Percentiles rank a stretch among this genome's conserved stretches.
phyloP scores from a whole-genome alignment of 1,140 invertebrate genomes.

The Penaeus indicus region DNA sequence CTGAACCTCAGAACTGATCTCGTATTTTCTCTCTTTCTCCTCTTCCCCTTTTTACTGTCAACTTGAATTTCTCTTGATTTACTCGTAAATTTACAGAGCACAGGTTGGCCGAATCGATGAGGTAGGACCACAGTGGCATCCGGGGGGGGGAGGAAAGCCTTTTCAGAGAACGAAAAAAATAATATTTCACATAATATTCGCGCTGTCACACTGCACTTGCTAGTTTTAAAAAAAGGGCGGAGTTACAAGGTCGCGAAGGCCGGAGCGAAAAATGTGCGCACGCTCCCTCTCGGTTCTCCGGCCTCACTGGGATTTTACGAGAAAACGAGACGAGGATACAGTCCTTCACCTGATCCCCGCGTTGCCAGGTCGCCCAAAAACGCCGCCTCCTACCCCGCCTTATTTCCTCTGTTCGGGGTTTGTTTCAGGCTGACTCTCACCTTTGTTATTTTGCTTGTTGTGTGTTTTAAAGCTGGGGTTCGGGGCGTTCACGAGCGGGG shows the following conservation, averaged over 20 bases:
- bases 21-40: not conserved
- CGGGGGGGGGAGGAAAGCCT: not conserved
- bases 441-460: no score
- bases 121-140: constrained; percentile 58
- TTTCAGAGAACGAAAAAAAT: no score
- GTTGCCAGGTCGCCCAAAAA: constrained; percentile 33
- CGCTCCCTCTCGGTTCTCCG: constrained; percentile 47
- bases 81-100: constrained; percentile 57
- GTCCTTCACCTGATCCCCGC: not conserved
- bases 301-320: constrained; percentile 39
- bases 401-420: no score
- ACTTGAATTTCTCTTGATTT: constrained; percentile 17
- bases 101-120: constrained; percentile 56
- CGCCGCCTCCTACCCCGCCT: no score
- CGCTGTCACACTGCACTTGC: constrained; percentile 53
- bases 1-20: no score
- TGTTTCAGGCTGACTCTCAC: no score
- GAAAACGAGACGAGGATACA: not conserved
- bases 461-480: no score
- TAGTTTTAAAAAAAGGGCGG: constrained; percentile 10
- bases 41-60: not conserved
- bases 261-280: constrained; percentile 41
- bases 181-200: constrained; percentile 40
- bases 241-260: constrained; percentile 47
- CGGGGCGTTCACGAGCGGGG: no score